These are phyloP conservation scores for Chaetodon auriga DNA, from an alignment of 2,113 vertebrate genomes.

Conservation along the genomic window DNA sequence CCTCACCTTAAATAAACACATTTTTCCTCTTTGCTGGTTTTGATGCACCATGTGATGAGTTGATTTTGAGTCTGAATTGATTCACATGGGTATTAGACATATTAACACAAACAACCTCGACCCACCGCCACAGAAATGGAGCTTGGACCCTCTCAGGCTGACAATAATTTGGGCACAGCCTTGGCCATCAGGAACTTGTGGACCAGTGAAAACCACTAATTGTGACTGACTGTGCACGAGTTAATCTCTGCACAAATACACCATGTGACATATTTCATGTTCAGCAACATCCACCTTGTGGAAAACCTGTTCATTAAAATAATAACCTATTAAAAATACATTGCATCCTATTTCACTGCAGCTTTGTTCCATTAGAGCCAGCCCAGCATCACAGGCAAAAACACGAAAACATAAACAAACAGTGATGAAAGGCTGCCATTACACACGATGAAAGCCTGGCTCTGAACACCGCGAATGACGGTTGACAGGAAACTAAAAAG, in stretches of 20 bases:
- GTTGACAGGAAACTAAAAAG: background rate
- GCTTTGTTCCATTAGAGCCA: slow-evolving; percentile 33
- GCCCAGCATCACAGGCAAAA: background rate
- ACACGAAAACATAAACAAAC: slow-evolving; percentile 5
- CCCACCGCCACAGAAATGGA: background rate
- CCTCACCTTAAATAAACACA: background rate
- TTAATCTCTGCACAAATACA: background rate
- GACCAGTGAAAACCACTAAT: background rate
- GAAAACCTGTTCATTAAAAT: background rate
- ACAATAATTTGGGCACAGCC: no score
- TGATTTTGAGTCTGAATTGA: background rate
- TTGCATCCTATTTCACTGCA: background rate
- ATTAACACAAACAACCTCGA: background rate
- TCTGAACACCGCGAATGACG: background rate
- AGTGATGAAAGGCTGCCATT: slow-evolving; percentile 7
- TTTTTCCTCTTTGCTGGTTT: background rate
- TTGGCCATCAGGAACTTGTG: no score
- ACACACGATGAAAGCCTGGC: background rate
- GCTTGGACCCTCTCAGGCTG: background rate
- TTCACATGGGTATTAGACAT: background rate
- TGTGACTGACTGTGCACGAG: background rate
- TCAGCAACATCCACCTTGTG: background rate
- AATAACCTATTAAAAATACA: background rate
- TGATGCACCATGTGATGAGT: background rate
- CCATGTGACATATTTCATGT: no score